These are phyloP conservation scores for Ennomos quercinarius DNA, from an alignment of 2,888 invertebrate species.

Conservation along the genomic window DNA sequence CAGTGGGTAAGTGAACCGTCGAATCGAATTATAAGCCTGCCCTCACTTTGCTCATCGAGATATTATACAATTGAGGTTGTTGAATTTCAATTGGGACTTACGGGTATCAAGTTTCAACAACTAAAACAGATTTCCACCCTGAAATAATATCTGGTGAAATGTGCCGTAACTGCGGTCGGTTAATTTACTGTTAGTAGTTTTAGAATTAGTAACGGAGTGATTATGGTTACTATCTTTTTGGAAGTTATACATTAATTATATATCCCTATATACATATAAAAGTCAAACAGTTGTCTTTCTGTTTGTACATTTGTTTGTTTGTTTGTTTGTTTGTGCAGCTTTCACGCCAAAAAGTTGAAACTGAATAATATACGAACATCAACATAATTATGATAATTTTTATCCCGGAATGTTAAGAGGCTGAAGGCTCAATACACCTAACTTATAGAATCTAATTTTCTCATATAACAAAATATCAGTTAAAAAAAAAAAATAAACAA, in stretches of 20 bases:
- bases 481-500: no score
- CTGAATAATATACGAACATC: no score
- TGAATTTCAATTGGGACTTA: slow-evolving; percentile 59
- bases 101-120: slow-evolving; percentile 46
- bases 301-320: no score
- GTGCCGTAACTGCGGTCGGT: slow-evolving; percentile 30
- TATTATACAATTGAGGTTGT: slow-evolving; percentile 59
- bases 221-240: background rate
- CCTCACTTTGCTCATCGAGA: slow-evolving; percentile 52
- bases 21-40: slow-evolving; percentile 64
- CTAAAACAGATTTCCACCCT: slow-evolving; percentile 46
- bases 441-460: no score
- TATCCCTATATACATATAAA: no score
- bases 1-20: slow-evolving; percentile 45
- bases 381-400: no score
- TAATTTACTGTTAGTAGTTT: slow-evolving; percentile 18
- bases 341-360: no score
- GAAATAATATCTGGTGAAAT: slow-evolving; percentile 48
- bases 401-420: no score
- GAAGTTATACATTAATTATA: background rate
- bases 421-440: no score
- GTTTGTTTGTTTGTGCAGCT: no score
- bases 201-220: background rate
- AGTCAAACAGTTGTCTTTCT: no score
- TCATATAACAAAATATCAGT: no score